Conservation (phyloP, 2,113 vertebrate genomes). For the Colaptes auratus region DNA sequence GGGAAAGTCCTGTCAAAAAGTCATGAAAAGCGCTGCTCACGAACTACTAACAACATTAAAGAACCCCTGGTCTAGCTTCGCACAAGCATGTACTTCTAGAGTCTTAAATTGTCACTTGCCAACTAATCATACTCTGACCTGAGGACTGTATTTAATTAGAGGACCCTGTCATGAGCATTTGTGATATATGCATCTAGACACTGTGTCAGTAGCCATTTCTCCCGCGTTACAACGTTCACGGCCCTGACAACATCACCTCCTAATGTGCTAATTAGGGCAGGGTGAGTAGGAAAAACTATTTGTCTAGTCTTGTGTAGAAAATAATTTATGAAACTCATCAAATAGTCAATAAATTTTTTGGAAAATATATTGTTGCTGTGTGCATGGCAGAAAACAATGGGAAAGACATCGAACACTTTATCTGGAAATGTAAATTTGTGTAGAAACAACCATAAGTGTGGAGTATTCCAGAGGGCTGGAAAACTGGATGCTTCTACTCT, state of each 20-base stretch:
- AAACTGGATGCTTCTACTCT: neutral
- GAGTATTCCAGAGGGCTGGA: neutral
- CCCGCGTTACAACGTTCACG: neutral
- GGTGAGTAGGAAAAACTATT: neutral
- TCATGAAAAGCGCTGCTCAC: neutral
- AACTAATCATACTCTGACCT: slow-evolving; percentile 50
- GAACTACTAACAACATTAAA: neutral
- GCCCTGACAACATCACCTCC: slow-evolving; percentile 51
- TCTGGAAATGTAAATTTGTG: neutral
- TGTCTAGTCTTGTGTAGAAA: neutral
- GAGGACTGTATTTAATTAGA: slow-evolving; percentile 66
- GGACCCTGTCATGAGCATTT: slow-evolving; percentile 27
- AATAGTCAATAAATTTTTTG: neutral
- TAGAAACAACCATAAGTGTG: neutral
- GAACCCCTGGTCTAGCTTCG: slow-evolving; percentile 9
- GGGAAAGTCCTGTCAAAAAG: neutral
- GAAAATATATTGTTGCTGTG: neutral
- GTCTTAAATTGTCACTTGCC: slow-evolving; percentile 44
- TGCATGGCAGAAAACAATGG: neutral
- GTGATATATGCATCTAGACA: slow-evolving; percentile 60
- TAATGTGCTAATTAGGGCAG: slow-evolving; percentile 24
- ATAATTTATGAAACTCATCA: neutral
- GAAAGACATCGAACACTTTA: neutral
- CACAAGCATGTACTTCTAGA: neutral
- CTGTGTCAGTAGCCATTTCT: slow-evolving; percentile 59